phyloP scores from a whole-genome alignment of 2,797 vertebrate species.

The Alectoris magna region DNA sequence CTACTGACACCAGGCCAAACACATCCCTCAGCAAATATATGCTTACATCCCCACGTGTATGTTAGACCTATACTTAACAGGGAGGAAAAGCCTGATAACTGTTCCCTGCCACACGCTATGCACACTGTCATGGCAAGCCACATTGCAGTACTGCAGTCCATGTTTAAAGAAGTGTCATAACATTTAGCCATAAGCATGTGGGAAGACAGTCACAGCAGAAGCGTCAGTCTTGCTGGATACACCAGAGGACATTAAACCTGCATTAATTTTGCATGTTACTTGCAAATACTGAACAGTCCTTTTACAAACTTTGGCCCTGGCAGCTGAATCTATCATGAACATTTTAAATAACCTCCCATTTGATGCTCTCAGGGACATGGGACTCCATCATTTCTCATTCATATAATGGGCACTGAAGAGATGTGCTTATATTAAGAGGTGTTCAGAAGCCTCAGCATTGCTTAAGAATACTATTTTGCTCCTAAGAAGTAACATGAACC shows the following conservation, averaged over 20 bases:
- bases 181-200: neutral
- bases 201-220: neutral
- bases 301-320: neutral
- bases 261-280: neutral
- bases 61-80: neutral
- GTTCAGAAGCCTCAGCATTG: neutral
- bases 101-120: neutral
- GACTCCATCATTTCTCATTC: neutral
- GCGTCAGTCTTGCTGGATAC: neutral
- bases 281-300: neutral
- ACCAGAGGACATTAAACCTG: neutral
- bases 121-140: neutral
- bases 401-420: neutral
- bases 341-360: neutral
- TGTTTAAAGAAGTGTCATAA: neutral
- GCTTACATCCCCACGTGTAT: neutral
- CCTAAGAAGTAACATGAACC: neutral
- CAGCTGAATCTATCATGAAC: neutral
- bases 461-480: neutral
- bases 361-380: neutral
- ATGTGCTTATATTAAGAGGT: neutral
- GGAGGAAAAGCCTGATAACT: neutral
- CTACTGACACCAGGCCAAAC: neutral
- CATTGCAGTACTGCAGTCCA: neutral
- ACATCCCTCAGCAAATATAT: neutral